Base-by-base conservation (phyloP, 2,797 vertebrate species). In the Streptopelia turtur region DNA sequence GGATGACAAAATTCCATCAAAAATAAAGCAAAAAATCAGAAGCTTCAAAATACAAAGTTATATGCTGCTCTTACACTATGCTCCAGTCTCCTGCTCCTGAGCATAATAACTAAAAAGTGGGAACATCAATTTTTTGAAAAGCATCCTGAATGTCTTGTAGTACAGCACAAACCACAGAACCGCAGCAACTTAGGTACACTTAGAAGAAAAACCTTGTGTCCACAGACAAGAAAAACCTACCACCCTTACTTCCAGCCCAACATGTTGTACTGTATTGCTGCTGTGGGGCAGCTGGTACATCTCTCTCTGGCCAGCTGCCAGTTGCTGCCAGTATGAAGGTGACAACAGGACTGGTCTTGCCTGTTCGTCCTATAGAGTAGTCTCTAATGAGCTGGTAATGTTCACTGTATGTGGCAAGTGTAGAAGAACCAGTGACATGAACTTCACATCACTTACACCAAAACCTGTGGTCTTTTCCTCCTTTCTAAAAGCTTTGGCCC, bases 341-440 rank as follows among this genome's bases (percentile, higher is more conserved):
- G 35, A 65, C 55, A 35, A n/a, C 4, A 50, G 69, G 52, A 59
- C 33, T 18, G 31, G 33, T 43, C 31, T 5, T 7, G 8, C 13
- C 27, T 14, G 4, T 33, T 24, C 1, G 1, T 37, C 23, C 45
- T 3, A 1, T 10, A 25, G 13, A 11, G 8, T 2, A 57, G 37
- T 24, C 28, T 70, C 33, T 39, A 57, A 43, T 22, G 60, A 77
- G 57, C 35, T 35, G 24, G 10, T 31, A n/a, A 55, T 6, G 31
- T 6, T 50, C 45, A 33, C 13, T 3, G 24, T 83, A 7, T 2
- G 21, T 14, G 31, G 16, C 17, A 33, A 59, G 43, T 80, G 23
- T 37, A 39, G 8, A 14, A 63, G 60, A 33, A 64, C 11, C 13
- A 16, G 27, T 9, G 11, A 24, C 5, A 7, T 1, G 14, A 24